Percentiles rank a stretch among this genome's conserved stretches.
Evolutionary conservation across 2,888 invertebrate genomes (phyloP).

Genomic region (Abrostola triplasia): DNA sequence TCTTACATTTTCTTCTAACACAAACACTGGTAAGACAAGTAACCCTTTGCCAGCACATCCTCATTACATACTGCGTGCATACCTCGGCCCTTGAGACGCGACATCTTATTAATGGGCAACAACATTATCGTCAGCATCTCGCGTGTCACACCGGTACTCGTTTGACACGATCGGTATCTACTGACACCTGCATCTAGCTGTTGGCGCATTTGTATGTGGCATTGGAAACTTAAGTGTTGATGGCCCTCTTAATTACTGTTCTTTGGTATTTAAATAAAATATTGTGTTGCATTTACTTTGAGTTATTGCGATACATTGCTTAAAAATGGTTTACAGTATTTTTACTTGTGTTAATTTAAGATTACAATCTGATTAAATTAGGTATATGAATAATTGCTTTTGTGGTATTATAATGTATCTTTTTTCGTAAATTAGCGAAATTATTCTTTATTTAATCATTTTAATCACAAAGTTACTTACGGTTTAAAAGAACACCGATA

Average conservation of each 20-base stretch:
- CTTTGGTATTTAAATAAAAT: slow-evolving; percentile 14
- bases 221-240: slow-evolving; percentile 35
- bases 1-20: background rate
- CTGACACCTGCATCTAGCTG: slow-evolving; percentile 59
- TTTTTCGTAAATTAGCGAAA: no score
- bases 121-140: slow-evolving; percentile 64
- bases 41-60: slow-evolving; percentile 35
- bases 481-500: background rate
- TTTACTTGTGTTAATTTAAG: no score
- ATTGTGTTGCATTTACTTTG: no score
- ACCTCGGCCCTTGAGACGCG: slow-evolving; percentile 31
- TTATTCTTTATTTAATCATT: no score
- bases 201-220: slow-evolving; percentile 42
- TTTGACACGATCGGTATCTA: slow-evolving; percentile 61
- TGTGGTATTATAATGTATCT: no score
- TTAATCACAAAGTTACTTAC: no score
- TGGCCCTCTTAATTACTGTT: slow-evolving; percentile 26
- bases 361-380: no score
- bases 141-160: slow-evolving; percentile 57
- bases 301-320: no score
- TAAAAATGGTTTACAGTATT: no score
- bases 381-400: no score
- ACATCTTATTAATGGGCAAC: slow-evolving; percentile 62
- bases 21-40: background rate
- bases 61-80: slow-evolving; percentile 45